Conservation (phyloP, 2,797 vertebrate genomes). For the Eremophila alpestris region DNA sequence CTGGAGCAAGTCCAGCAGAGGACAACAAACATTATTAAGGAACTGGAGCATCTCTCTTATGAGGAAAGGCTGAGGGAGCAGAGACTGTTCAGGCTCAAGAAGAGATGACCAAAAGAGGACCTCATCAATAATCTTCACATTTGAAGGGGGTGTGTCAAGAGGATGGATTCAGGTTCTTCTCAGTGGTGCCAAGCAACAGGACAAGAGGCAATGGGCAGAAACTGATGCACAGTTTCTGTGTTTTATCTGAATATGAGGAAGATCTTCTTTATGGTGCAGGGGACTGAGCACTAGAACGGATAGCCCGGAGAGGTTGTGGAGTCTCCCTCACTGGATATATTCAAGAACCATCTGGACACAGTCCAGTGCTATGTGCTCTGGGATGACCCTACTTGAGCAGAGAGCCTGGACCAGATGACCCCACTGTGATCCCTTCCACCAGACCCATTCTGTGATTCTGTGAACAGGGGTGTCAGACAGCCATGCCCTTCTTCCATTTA, state of each 20-base stretch:
- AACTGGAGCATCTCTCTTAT: not conserved
- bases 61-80: not conserved
- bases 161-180: not conserved
- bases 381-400: not conserved
- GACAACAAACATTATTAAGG: not conserved
- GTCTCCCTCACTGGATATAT: not conserved
- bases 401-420: not conserved
- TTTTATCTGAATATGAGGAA: not conserved
- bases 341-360: not conserved
- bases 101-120: not conserved
- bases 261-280: not conserved
- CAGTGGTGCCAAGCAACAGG: not conserved
- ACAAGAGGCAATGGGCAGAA: not conserved
- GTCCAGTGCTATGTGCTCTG: not conserved
- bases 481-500: not conserved
- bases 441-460: not conserved
- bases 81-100: not conserved
- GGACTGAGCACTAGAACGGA: not conserved
- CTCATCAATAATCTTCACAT: too few species aligned
- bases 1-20: not conserved
- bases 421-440: not conserved
- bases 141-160: not conserved
- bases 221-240: not conserved
- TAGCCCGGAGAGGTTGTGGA: not conserved
- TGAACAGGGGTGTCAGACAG: not conserved